These are phyloP conservation scores for Diadophis punctatus DNA, from an alignment of 2,113 vertebrate genomes.

Conservation along the genomic window DNA sequence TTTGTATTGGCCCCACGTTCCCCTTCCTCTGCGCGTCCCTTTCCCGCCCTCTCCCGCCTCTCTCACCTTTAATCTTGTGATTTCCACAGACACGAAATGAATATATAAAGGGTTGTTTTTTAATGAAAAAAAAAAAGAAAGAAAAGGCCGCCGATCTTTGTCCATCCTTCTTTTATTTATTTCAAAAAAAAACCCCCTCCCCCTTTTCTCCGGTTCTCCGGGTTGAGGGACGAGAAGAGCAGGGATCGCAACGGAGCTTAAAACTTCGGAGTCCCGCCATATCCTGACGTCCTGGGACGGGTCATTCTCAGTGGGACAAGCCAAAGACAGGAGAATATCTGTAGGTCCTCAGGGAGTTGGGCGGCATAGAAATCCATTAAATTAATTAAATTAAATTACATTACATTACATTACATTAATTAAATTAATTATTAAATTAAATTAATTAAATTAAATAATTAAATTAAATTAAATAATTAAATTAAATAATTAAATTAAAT, in stretches of 20 bases:
- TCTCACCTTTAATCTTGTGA: slow-evolving; percentile 66
- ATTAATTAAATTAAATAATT: too few species aligned
- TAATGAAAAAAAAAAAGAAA: slow-evolving; percentile 71
- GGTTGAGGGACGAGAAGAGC: background rate
- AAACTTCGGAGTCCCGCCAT: rapidly evolving
- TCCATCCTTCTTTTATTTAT: slow-evolving; percentile 39
- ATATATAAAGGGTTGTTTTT: slow-evolving; percentile 75
- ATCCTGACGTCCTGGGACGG: too few species aligned
- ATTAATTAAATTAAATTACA: too few species aligned
- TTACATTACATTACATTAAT: too few species aligned
- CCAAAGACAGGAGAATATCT: too few species aligned
- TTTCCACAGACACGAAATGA: slow-evolving; percentile 67
- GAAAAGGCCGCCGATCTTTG: slow-evolving; percentile 22
- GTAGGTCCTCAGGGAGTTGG: too few species aligned
- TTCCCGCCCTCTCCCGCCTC: background rate
- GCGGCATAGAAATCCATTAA: too few species aligned
- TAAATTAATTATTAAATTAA: too few species aligned
- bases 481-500: too few species aligned
- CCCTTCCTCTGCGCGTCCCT: background rate
- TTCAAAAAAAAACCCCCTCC: too few species aligned
- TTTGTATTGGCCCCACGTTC: slow-evolving; percentile 57
- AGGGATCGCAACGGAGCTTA: background rate
- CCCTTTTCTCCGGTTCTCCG: background rate
- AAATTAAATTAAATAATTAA: too few species aligned
- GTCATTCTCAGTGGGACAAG: too few species aligned